Conservation (phyloP, 2,113 vertebrate species). For the Esox niger region DNA sequence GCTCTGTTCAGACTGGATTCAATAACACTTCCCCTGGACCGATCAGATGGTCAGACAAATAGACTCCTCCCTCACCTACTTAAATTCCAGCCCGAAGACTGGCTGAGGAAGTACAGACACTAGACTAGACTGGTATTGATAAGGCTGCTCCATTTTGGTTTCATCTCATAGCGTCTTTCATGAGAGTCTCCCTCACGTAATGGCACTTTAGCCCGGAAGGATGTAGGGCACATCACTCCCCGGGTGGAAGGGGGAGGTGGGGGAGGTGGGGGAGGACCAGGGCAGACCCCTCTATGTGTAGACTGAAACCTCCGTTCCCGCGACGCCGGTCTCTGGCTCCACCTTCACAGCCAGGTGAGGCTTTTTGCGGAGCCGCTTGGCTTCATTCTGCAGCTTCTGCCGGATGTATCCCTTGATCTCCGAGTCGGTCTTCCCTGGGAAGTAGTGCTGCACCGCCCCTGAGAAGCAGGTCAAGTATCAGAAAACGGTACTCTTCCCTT, state of each 20-base stretch:
- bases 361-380: slow-evolving; percentile 58
- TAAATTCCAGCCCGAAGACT: neutral
- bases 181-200: neutral
- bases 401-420: slow-evolving; percentile 67
- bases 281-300: slow-evolving; percentile 17
- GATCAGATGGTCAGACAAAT: neutral
- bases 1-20: neutral
- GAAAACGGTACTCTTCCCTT: too few species aligned
- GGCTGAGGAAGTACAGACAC: neutral
- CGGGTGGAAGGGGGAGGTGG: neutral
- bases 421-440: slow-evolving; percentile 59
- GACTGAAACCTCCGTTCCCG: neutral
- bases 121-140: neutral
- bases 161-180: neutral
- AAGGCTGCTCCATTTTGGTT: neutral
- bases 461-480: neutral
- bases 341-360: slow-evolving; percentile 28
- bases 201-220: neutral
- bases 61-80: neutral
- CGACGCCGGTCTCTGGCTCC: neutral
- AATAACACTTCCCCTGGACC: neutral
- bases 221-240: neutral
- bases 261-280: neutral
- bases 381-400: slow-evolving; percentile 65
- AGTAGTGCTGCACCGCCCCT: slow-evolving; percentile 64